These are phyloP conservation scores for Plagodis dolabraria DNA, from an alignment of 2,888 invertebrate species.

Conservation along the genomic window DNA sequence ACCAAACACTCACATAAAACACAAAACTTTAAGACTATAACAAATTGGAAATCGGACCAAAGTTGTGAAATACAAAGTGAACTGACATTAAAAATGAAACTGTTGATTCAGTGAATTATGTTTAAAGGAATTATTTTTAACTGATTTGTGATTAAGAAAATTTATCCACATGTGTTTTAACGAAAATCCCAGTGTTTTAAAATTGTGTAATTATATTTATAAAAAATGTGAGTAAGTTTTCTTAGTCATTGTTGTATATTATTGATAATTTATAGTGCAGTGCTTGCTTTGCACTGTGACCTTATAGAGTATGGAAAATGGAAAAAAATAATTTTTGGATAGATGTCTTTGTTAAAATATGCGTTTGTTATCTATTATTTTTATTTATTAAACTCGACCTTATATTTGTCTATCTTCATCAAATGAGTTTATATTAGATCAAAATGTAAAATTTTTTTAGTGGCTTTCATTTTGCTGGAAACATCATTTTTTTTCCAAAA, in stretches of 20 bases:
- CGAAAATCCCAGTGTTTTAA: constrained; percentile 10
- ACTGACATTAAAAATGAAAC: constrained; percentile 47
- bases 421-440: neutral
- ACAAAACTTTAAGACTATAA: constrained; percentile 15
- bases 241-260: constrained; percentile 18
- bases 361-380: too few relatives aligned
- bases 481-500: too few relatives aligned
- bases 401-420: too few relatives aligned
- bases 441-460: neutral
- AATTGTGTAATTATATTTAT: constrained; percentile 15
- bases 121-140: constrained; percentile 48
- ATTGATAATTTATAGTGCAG: constrained; percentile 27
- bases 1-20: constrained; percentile 11
- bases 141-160: constrained; percentile 41
- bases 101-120: constrained; percentile 49
- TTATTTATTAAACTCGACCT: too few relatives aligned
- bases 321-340: too few relatives aligned
- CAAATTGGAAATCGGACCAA: constrained; percentile 53
- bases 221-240: constrained; percentile 23
- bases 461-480: too few relatives aligned
- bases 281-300: constrained; percentile 33
- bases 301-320: too few relatives aligned
- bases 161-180: constrained; percentile 26
- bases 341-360: too few relatives aligned
- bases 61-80: constrained; percentile 52